Conservation (phyloP, 2,113 vertebrate species). For the Phalacrocorax brasilianus region DNA sequence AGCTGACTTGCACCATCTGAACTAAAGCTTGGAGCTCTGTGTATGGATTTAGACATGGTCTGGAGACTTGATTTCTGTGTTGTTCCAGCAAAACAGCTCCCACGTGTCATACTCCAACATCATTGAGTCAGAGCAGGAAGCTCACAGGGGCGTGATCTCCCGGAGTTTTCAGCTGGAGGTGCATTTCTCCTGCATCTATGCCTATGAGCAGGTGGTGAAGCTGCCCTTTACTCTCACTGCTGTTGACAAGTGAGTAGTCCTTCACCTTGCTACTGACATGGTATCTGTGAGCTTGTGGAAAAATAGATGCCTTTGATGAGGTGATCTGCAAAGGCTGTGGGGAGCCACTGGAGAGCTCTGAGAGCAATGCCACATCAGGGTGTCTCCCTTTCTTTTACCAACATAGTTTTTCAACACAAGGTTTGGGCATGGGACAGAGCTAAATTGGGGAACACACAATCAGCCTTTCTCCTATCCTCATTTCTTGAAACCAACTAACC, state of each 20-base stretch:
- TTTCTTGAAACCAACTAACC: background rate
- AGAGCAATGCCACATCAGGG: background rate
- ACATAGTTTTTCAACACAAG: background rate
- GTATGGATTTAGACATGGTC: background rate
- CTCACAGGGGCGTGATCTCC: background rate
- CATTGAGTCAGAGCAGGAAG: background rate
- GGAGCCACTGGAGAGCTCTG: background rate
- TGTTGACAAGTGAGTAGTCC: conserved; percentile 53
- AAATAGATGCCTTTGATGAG: background rate
- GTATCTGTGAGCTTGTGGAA: background rate
- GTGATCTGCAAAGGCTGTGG: background rate
- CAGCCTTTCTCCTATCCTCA: background rate
- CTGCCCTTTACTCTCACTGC: conserved; percentile 38
- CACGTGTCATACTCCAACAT: conserved; percentile 21
- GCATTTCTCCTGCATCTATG: conserved; percentile 60
- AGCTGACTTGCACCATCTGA: background rate
- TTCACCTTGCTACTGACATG: background rate
- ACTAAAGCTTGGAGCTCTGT: background rate
- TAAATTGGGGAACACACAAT: background rate
- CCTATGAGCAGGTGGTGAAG: conserved; percentile 55
- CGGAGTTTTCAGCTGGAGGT: conserved; percentile 21
- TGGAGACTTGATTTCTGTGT: background rate
- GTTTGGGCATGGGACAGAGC: background rate
- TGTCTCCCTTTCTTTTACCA: background rate
- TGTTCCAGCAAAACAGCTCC: conserved; percentile 56